These are phyloP conservation scores for Felis chaus DNA, from an alignment of 2,113 vertebrate genomes.

Conservation along the genomic window DNA sequence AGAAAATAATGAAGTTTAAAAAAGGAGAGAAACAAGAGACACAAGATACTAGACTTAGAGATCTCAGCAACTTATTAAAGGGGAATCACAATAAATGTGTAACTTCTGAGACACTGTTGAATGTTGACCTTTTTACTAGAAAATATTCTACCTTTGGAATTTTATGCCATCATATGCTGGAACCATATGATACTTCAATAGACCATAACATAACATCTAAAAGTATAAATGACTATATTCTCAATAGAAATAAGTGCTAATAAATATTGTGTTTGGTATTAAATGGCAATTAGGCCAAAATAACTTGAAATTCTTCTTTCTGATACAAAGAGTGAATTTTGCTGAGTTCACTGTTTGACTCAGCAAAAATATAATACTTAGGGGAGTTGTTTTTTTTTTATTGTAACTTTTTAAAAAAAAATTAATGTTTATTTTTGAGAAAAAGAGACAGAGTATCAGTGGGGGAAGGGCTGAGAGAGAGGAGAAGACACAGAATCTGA, in stretches of 20 bases:
- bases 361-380: slow-evolving; percentile 1
- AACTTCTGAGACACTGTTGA: background rate
- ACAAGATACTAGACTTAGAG: too few species aligned
- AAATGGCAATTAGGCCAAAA: background rate
- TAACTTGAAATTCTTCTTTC: background rate
- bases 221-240: background rate
- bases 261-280: background rate
- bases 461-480: too few species aligned
- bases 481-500: too few species aligned
- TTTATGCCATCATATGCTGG: background rate
- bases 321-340: slow-evolving; percentile 20
- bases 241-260: background rate
- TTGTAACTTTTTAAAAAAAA: background rate
- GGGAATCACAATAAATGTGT: background rate
- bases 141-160: background rate
- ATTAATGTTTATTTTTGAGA: too few species aligned
- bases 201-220: background rate
- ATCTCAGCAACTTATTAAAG: too few species aligned
- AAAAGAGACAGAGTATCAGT: too few species aligned
- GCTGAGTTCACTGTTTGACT: slow-evolving; percentile 57
- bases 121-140: background rate
- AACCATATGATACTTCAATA: background rate
- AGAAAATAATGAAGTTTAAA: too few species aligned
- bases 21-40: too few species aligned
- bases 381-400: slow-evolving; percentile 23